These are phyloP conservation scores for Emydura subglobosa DNA, from an alignment of 2,113 vertebrate genomes.

Conservation along the genomic window DNA sequence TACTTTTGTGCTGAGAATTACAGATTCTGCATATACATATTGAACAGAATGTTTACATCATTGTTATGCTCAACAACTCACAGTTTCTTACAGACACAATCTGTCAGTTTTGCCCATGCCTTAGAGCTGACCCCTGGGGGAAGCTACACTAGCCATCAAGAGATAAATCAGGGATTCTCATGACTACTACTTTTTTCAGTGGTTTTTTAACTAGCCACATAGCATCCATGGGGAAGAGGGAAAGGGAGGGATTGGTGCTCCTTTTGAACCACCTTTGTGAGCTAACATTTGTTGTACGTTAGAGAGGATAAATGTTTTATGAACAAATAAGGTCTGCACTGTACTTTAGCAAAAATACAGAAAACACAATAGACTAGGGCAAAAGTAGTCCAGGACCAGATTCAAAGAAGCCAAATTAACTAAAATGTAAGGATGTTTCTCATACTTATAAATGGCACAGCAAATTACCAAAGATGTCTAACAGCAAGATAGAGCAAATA, in stretches of 20 bases:
- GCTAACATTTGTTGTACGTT: background rate
- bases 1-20: background rate
- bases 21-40: no score
- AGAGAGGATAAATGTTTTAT: background rate
- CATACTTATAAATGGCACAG: background rate
- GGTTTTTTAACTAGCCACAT: background rate
- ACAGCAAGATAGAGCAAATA: no score
- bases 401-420: background rate
- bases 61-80: background rate
- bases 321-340: background rate
- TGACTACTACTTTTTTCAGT: background rate
- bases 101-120: background rate
- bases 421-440: background rate
- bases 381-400: background rate
- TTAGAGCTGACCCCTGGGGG: background rate
- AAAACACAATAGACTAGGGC: background rate
- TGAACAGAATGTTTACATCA: no score
- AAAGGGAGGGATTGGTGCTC: background rate
- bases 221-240: background rate
- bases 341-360: background rate
- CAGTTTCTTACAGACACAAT: background rate
- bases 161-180: background rate
- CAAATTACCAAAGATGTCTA: background rate
- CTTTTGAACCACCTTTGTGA: background rate
- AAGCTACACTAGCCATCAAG: background rate